A percentile compares a stretch with the other conserved stretches of the same genome.
phyloP scores from a whole-genome alignment of 2,888 invertebrate genomes.

The Auanema sp. region DNA sequence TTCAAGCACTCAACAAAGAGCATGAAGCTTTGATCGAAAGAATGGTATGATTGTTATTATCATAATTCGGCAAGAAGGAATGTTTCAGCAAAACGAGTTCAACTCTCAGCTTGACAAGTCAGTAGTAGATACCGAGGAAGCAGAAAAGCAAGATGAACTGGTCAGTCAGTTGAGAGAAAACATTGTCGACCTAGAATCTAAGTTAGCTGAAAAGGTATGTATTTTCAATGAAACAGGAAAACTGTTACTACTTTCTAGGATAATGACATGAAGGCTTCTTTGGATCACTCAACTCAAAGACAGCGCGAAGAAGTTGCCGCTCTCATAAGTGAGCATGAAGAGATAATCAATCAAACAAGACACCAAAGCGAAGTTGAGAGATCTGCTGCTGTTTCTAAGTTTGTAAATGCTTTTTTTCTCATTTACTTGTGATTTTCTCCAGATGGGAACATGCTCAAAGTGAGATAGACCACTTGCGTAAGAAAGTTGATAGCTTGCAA shows the following conservation, averaged over 20 bases:
- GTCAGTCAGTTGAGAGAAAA: not conserved
- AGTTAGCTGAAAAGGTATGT: no score
- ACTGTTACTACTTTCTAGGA: not conserved
- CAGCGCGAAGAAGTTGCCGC: slow-evolving; percentile 14
- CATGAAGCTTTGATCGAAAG: slow-evolving; percentile 15
- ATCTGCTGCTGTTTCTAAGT: slow-evolving; percentile 6
- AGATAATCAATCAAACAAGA: not conserved
- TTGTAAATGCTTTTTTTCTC: not conserved
- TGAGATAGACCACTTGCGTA: slow-evolving; percentile 12
- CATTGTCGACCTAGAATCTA: not conserved
- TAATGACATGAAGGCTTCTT: slow-evolving; percentile 6
- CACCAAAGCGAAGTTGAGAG: slow-evolving; percentile 12
- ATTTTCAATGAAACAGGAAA: not conserved
- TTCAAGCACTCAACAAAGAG: slow-evolving; percentile 20
- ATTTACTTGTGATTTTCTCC: not conserved
- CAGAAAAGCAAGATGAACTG: not conserved
- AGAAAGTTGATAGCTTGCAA: slow-evolving; percentile 1
- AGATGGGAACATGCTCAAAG: slow-evolving; percentile 8
- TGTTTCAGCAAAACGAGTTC: not conserved
- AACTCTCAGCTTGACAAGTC: slow-evolving; percentile 1
- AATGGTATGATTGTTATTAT: slow-evolving; percentile 10
- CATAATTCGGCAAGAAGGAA: slow-evolving; percentile 1
- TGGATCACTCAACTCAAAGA: slow-evolving; percentile 8
- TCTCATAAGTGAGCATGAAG: slow-evolving; percentile 17
- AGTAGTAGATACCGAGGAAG: not conserved